Evolutionary conservation across 2,113 vertebrate species (phyloP).

Genomic region (Oxyruncus cristatus): DNA sequence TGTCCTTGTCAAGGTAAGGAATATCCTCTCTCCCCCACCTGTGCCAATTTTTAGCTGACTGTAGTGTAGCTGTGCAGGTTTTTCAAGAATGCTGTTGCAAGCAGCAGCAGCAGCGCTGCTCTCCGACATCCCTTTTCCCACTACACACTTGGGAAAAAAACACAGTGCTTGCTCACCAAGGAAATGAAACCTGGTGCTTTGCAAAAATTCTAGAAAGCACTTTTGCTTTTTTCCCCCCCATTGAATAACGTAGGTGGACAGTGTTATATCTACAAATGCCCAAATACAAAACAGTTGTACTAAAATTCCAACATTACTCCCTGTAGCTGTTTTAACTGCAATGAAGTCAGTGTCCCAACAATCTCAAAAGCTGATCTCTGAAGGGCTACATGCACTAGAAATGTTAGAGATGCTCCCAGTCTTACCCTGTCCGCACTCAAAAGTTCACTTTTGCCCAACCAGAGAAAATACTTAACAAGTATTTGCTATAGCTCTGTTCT

Average conservation of each 20-base stretch:
- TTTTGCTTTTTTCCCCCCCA: neutral
- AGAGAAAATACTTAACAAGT: neutral
- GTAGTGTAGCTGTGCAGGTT: neutral
- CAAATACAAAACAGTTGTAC: neutral
- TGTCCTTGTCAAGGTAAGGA: slow-evolving; percentile 15
- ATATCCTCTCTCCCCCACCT: neutral
- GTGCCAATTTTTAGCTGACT: neutral
- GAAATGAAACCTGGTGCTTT: neutral
- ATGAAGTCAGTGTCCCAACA: neutral
- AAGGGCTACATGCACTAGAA: fast-evolving
- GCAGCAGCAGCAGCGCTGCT: neutral
- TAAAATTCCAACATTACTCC: neutral
- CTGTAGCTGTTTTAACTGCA: neutral
- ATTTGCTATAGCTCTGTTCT: neutral
- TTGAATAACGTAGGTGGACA: neutral
- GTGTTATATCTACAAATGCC: neutral
- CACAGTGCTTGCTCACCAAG: fast-evolving
- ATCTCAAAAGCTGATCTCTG: neutral
- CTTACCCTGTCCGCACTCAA: neutral
- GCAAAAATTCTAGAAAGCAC: neutral
- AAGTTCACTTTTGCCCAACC: neutral
- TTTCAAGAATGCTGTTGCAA: neutral
- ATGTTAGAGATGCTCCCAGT: neutral
- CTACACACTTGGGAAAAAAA: neutral
- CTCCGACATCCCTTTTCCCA: neutral